Base-by-base conservation (phyloP, 1,140 invertebrate genomes). In the Hyposmocoma kahamanoa region DNA sequence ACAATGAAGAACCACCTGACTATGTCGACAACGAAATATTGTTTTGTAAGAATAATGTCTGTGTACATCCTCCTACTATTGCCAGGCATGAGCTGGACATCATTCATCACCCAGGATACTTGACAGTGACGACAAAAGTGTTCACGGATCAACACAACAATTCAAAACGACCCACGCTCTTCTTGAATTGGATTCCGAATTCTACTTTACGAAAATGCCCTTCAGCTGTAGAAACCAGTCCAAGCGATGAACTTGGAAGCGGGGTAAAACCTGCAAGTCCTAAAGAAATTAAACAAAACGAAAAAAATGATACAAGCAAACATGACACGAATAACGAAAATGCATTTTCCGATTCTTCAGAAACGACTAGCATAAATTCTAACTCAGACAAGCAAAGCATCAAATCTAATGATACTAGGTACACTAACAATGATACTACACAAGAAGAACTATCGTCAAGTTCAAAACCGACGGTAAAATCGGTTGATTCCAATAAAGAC, bases 151-250 rank as follows among this genome's bases (percentile, higher is more conserved):
- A 93, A 62, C 92, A 93, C 52, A 91, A 90, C 60, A 89, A 90
- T 47, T 88, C 89, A 0, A 91, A 90, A 57, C 87, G 92, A 38
- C 94, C 95, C 0, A 97, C 95, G 0, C 76, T 98, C 0, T 92
- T 96, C 51, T 88, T 98, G 0, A 96, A 94, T 43, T 98, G 97
- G 97, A 96, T 98, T 59, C 96, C 97, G 0, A 98, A 98, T 75
- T 91, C 91, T 2, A 95, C 95, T 0, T 78, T 98, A n/a, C 90
- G 92, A 47, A 96, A 93, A 79, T 95, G 96, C 74, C 95, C 95
- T 1, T 91, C 90, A 3, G 91, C 92, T 15, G 87, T 94, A 18
- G 92, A 94, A 68, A 94, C 90, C 28, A 76, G 78, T 44, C 76
- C 75, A 1, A 69, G 63, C 28, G 80, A 86, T 9, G 82, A 86